A percentile compares a stretch with the other conserved stretches of the same genome.
These are phyloP conservation scores for Pseudomyrmex concolor DNA, from an alignment of 1,140 invertebrate species.

Conservation along the genomic window DNA sequence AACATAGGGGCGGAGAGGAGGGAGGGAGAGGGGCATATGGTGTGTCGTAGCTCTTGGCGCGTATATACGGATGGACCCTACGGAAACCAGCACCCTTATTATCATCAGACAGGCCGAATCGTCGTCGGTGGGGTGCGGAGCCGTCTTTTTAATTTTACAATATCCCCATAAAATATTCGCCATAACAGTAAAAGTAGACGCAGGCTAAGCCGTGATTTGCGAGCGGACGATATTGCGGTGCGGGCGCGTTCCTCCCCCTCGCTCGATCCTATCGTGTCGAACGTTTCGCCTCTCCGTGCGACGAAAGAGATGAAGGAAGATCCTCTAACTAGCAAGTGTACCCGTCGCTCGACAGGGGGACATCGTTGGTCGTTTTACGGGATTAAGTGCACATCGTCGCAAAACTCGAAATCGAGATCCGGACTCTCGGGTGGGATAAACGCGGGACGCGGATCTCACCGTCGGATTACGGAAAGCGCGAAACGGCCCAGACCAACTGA, in stretches of 20 bases:
- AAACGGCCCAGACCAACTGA: constrained; percentile 63
- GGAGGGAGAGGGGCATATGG: constrained; percentile 79
- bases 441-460: constrained; percentile 39
- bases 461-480: constrained; percentile 66
- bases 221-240: constrained; percentile 77
- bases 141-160: constrained; percentile 84
- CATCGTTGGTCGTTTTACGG: constrained; percentile 35
- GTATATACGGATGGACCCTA: constrained; percentile 45
- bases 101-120: constrained; percentile 70
- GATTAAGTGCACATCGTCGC: constrained; percentile 44
- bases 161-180: constrained; percentile 83
- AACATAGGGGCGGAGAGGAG: background rate
- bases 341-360: constrained; percentile 2
- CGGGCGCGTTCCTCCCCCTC: background rate
- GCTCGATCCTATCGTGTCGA: constrained; percentile 13
- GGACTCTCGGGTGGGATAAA: constrained; percentile 27
- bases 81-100: constrained; percentile 77
- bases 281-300: constrained; percentile 3
- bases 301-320: constrained; percentile 26
- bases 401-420: constrained; percentile 53
- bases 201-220: constrained; percentile 82
- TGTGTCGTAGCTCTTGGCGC: constrained; percentile 53
- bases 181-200: constrained; percentile 79
- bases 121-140: constrained; percentile 67
- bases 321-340: constrained; percentile 14